Evolutionary conservation across 2,888 invertebrate species (phyloP).

Genomic region (Bombylius discolor): DNA sequence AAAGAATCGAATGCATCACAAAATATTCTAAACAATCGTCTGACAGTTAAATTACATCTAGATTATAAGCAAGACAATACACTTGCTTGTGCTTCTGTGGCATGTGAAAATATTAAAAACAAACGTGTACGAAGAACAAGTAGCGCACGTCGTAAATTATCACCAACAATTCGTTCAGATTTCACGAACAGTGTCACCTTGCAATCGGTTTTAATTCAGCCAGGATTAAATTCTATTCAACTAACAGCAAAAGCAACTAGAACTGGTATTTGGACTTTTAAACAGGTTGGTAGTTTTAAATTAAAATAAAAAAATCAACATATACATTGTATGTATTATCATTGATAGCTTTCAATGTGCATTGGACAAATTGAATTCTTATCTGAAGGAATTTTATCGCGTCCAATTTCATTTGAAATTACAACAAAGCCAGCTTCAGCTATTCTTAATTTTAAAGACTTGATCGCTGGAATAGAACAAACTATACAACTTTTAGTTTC

Average conservation of each 20-base stretch:
- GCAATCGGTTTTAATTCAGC: slow-evolving; percentile 42
- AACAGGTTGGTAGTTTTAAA: slow-evolving; percentile 40
- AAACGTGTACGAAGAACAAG: slow-evolving; percentile 52
- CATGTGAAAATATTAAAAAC: slow-evolving; percentile 51
- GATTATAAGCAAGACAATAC: slow-evolving; percentile 74
- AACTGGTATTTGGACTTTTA: slow-evolving; percentile 57
- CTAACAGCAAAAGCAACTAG: slow-evolving; percentile 48
- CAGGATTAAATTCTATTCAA: slow-evolving; percentile 51
- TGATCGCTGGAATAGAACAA: slow-evolving; percentile 72
- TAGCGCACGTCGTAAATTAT: slow-evolving; percentile 56
- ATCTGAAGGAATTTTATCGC: slow-evolving; percentile 44
- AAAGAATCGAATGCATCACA: background rate
- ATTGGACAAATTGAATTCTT: slow-evolving; percentile 56
- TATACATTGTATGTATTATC: background rate
- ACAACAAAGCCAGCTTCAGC: slow-evolving; percentile 40
- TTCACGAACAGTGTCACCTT: slow-evolving; percentile 47
- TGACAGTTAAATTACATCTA: slow-evolving; percentile 52
- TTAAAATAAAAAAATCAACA: background rate
- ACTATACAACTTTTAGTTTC: slow-evolving; percentile 59
- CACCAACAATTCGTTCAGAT: slow-evolving; percentile 50
- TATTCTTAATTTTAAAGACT: slow-evolving; percentile 48
- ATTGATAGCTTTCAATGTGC: slow-evolving; percentile 22
- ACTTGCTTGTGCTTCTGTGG: slow-evolving; percentile 59
- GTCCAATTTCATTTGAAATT: slow-evolving; percentile 33
- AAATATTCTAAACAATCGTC: slow-evolving; percentile 27